Percentiles rank a stretch among this genome's conserved stretches.
These are phyloP conservation scores for Lutraria rhynchaena DNA, from an alignment of 1,140 invertebrate genomes.

Conservation along the genomic window DNA sequence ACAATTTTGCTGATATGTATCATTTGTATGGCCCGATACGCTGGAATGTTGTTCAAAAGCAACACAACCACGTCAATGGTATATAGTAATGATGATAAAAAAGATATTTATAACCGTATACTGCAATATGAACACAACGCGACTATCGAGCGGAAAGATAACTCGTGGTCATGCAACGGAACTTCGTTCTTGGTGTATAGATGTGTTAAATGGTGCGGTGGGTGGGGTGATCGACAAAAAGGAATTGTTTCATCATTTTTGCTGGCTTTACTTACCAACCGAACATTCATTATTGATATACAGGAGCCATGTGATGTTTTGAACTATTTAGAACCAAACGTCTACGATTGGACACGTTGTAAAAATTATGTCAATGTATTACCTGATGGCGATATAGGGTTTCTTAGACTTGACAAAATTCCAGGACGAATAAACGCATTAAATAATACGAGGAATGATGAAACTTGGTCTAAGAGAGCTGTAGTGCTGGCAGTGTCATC, in stretches of 20 bases:
- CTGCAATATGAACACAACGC: too few relatives aligned
- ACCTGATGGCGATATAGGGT: neutral
- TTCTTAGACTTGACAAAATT: neutral
- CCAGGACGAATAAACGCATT: neutral
- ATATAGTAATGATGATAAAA: too few relatives aligned
- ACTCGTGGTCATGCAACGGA: too few relatives aligned
- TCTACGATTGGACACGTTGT: neutral
- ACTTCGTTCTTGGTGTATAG: too few relatives aligned
- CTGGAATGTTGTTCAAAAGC: too few relatives aligned
- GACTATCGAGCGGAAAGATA: too few relatives aligned
- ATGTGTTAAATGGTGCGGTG: neutral
- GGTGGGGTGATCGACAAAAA: constrained; percentile 2
- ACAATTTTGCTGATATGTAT: too few relatives aligned
- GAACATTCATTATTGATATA: neutral
- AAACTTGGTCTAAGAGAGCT: neutral
- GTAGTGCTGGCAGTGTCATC: neutral
- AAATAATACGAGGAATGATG: neutral
- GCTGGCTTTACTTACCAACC: neutral
- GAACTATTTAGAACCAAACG: neutral
- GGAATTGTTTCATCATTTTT: neutral
- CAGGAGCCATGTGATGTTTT: neutral
- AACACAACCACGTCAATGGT: too few relatives aligned
- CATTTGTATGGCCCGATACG: too few relatives aligned
- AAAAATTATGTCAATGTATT: neutral
- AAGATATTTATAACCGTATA: too few relatives aligned